phyloP scores from a whole-genome alignment of 2,888 invertebrate genomes.

The Ligdia adustata region DNA sequence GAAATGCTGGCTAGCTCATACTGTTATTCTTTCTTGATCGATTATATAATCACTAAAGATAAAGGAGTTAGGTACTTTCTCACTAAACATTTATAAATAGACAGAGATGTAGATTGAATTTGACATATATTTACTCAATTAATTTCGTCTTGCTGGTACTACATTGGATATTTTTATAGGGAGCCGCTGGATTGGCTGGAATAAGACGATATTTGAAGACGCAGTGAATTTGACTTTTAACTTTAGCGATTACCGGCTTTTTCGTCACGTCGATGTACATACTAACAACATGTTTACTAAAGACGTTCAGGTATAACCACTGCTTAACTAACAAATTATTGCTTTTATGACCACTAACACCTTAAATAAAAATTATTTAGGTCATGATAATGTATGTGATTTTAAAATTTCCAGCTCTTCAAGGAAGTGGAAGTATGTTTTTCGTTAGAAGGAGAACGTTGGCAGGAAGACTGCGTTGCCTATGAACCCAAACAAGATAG shows the following conservation, averaged over 20 bases:
- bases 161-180: slow-evolving; percentile 59
- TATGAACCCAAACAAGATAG: slow-evolving; percentile 84
- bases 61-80: too few species aligned
- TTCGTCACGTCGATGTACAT: slow-evolving; percentile 88
- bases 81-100: too few species aligned
- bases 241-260: slow-evolving; percentile 90
- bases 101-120: too few species aligned
- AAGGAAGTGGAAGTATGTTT: slow-evolving; percentile 90
- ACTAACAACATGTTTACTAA: slow-evolving; percentile 92
- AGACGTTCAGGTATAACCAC: slow-evolving; percentile 87
- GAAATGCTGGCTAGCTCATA: too few species aligned
- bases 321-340: slow-evolving; percentile 32
- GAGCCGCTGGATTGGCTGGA: slow-evolving; percentile 95
- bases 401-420: slow-evolving; percentile 89
- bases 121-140: too few species aligned
- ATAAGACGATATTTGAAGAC: slow-evolving; percentile 84
- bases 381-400: too few species aligned
- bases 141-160: background rate
- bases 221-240: slow-evolving; percentile 91
- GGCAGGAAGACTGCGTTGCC: slow-evolving; percentile 87
- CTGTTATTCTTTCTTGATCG: too few species aligned
- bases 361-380: too few species aligned
- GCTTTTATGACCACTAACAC: background rate
- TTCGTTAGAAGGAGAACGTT: slow-evolving; percentile 90
- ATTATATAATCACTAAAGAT: too few species aligned